phyloP scores from a whole-genome alignment of 2,797 vertebrate species.

The Schizothorax lantsangensis region DNA sequence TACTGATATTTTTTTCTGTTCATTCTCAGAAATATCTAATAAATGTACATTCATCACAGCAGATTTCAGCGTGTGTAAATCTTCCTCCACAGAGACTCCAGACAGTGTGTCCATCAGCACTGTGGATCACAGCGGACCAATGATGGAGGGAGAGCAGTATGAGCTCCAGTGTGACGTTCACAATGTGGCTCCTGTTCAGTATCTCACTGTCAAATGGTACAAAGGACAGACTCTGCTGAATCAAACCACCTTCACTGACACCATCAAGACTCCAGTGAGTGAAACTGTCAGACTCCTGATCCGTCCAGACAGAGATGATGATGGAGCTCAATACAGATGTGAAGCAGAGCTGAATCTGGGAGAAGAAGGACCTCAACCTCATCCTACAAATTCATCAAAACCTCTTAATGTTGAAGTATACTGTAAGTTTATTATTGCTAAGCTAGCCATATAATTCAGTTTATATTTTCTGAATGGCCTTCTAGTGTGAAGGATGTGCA shows the following conservation, averaged over 20 bases:
- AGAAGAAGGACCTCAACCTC: conserved; percentile 30
- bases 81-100: conserved; percentile 67
- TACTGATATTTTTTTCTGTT: not conserved
- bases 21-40: not conserved
- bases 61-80: not conserved
- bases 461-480: too few relatives aligned
- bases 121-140: not conserved
- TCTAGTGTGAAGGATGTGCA: too few relatives aligned
- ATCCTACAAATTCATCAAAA: not conserved
- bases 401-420: too few relatives aligned
- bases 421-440: too few relatives aligned
- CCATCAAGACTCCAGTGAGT: not conserved
- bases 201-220: conserved; percentile 66
- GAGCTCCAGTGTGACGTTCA: conserved; percentile 60
- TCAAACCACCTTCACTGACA: not conserved
- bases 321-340: conserved; percentile 34
- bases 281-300: not conserved
- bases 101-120: conserved; percentile 63
- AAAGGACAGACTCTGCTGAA: conserved; percentile 46
- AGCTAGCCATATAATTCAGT: too few relatives aligned
- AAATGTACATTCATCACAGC: not conserved
- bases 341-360: conserved; percentile 23
- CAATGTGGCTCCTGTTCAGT: conserved; percentile 65
- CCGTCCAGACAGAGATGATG: not conserved
- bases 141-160: conserved; percentile 52